These are phyloP conservation scores for Caenorhabditis brenneri DNA, from an alignment of 1,140 invertebrate species.

Conservation along the genomic window DNA sequence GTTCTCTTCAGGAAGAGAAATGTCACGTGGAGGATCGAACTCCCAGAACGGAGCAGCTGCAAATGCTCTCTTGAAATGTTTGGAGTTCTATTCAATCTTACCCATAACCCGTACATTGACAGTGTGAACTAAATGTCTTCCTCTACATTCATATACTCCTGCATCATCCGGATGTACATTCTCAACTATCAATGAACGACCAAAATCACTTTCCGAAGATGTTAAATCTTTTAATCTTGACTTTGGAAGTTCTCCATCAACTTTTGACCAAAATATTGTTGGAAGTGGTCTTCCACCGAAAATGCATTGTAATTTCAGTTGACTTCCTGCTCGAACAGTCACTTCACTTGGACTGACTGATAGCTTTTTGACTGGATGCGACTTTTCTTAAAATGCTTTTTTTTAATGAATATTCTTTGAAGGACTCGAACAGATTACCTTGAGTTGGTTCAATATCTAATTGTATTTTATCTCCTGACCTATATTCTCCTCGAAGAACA, in stretches of 20 bases:
- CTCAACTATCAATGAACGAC: conserved; percentile 60
- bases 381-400: neutral
- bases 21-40: conserved; percentile 83
- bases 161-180: conserved; percentile 62
- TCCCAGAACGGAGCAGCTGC: conserved; percentile 87
- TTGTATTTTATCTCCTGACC: conserved; percentile 61
- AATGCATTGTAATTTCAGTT: conserved; percentile 64
- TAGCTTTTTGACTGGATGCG: neutral
- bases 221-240: conserved; percentile 57
- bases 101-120: conserved; percentile 59
- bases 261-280: conserved; percentile 58
- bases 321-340: conserved; percentile 57
- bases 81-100: neutral
- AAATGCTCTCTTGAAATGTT: neutral
- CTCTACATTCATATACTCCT: conserved; percentile 59
- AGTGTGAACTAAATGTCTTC: conserved; percentile 47
- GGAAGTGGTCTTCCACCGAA: conserved; percentile 62
- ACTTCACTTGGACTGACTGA: conserved; percentile 45
- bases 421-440: too few species aligned
- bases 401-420: too few species aligned
- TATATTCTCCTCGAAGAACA: conserved; percentile 61
- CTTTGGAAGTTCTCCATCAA: conserved; percentile 58
- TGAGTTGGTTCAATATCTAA: conserved; percentile 51
- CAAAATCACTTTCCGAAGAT: conserved; percentile 55
- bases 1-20: conserved; percentile 88